Evolutionary conservation across 2,888 invertebrate genomes (phyloP), one percentile per base, ranked within the genome.

Genomic region (Cheilosia variabilis): DNA sequence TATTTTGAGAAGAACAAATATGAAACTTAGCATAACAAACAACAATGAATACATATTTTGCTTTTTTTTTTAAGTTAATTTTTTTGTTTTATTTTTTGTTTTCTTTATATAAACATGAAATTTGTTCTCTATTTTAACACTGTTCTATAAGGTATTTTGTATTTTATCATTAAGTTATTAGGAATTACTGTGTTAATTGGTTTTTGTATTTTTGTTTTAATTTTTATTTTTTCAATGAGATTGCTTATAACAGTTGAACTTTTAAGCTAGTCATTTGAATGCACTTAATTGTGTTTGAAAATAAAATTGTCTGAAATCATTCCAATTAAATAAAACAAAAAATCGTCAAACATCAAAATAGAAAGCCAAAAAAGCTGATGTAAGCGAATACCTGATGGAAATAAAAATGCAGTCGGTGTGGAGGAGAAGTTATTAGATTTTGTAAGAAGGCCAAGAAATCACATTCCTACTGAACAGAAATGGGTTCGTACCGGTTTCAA

Each of bases 131-230:
- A 80, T 80, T 37, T 63, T 71, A 80, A 84, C 71, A 71, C 60
- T 84, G 75, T 57, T 79, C 47, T 71, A 75, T 80, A 84, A 84
- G 60, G 75, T 80, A 84, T 84, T 58, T 78, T 80, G 83, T 76
- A 77, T 66, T 52, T 82, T 53, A 65, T 65, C 24, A 75, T 84
- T 68, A 63, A 31, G 71, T 76, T 63, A 57, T 50, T 84, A 84
- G 84, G 84, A 84, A 84, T 84, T 73, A 69, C 66, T 79, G 80
- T 62, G 79, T 82, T 43, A 34, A 66, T 75, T 79, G 24, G 24
- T 22, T 76, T 75, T 69, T 53, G 17, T 66, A 19, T 77, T 17
- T 47, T 47, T 47, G 9, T 19, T 17, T 37, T 22, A 53, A 68
- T 41, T 57, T 47, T 19, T 63, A 45, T 50, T 53, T 53, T 50